These are phyloP conservation scores for Mobula hypostoma DNA, from an alignment of 2,113 vertebrate genomes.

Conservation along the genomic window DNA sequence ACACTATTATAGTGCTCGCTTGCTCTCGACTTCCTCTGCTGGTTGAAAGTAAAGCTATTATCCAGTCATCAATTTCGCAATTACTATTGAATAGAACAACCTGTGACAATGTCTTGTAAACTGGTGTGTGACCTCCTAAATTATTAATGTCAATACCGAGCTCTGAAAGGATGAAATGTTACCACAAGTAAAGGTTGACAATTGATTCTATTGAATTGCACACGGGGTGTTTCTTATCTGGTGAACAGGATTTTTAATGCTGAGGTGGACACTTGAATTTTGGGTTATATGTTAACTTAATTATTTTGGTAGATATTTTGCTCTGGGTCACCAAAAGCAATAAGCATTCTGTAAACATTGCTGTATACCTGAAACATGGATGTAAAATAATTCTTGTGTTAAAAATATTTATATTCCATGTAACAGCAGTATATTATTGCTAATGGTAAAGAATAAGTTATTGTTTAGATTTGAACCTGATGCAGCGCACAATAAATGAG, in stretches of 20 bases:
- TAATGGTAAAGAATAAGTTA: not conserved
- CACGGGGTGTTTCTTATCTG: constrained; percentile 34
- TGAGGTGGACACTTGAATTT: not conserved
- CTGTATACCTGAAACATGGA: not conserved
- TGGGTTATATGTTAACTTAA: not conserved
- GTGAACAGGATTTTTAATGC: not conserved
- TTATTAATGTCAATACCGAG: constrained; percentile 60
- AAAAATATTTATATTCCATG: not conserved
- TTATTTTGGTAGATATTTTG: not conserved
- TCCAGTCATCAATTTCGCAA: constrained; percentile 79
- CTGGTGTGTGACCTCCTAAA: constrained; percentile 47
- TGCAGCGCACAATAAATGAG: not conserved
- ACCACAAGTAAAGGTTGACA: constrained; percentile 52
- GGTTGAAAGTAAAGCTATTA: constrained; percentile 90
- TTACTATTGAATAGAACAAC: constrained; percentile 62
- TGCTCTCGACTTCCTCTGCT: constrained; percentile 77
- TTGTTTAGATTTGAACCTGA: not conserved
- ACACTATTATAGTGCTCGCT: constrained; percentile 80
- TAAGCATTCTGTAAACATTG: not conserved
- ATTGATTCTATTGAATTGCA: constrained; percentile 50
- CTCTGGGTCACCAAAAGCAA: not conserved
- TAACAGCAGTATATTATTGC: not conserved
- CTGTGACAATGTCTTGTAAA: constrained; percentile 67
- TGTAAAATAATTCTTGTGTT: not conserved
- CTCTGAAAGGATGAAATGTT: constrained; percentile 56